These are phyloP conservation scores for Penaeus monodon DNA, from an alignment of 2,888 invertebrate genomes.

Conservation along the genomic window DNA sequence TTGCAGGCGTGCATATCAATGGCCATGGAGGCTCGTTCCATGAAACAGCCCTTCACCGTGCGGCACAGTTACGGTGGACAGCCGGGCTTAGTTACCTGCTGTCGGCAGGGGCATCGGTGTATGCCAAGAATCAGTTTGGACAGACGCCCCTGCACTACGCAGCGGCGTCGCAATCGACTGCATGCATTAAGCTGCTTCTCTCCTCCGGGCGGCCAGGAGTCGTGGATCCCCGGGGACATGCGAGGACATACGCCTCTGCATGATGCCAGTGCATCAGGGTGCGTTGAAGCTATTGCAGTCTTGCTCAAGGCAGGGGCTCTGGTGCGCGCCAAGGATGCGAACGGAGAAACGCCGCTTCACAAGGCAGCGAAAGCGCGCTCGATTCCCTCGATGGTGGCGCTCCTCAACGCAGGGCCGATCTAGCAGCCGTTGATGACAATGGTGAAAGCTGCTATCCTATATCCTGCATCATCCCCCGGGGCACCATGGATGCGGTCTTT, in stretches of 20 bases:
- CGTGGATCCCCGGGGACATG: slow-evolving; percentile 63
- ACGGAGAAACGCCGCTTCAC: slow-evolving; percentile 72
- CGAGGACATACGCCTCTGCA: slow-evolving; percentile 65
- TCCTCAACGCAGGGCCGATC: slow-evolving; percentile 72
- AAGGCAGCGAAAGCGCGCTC: slow-evolving; percentile 76
- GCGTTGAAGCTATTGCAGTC: slow-evolving; percentile 41
- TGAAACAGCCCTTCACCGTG: slow-evolving; percentile 65
- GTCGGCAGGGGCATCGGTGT: slow-evolving; percentile 56
- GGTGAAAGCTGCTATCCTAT: slow-evolving; percentile 73
- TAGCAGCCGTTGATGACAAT: slow-evolving; percentile 71
- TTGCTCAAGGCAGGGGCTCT: slow-evolving; percentile 72
- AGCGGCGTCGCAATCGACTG: slow-evolving; percentile 55
- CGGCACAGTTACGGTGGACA: slow-evolving; percentile 61
- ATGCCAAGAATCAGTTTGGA: slow-evolving; percentile 64
- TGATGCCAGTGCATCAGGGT: slow-evolving; percentile 60
- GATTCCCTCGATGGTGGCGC: slow-evolving; percentile 74
- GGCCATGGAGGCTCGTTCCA: slow-evolving; percentile 64
- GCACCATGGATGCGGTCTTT: slow-evolving; percentile 74
- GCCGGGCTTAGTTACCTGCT: slow-evolving; percentile 59
- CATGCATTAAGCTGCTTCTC: slow-evolving; percentile 60
- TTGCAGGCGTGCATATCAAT: slow-evolving; percentile 59
- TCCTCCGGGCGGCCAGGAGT: slow-evolving; percentile 42
- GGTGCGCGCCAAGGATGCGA: slow-evolving; percentile 71
- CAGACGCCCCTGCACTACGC: slow-evolving; percentile 65
- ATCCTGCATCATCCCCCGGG: slow-evolving; percentile 74